A percentile compares a stretch with the other conserved stretches of the same genome.
Evolutionary conservation across 2,888 invertebrate genomes (phyloP).

Genomic region (Anodontia alba): DNA sequence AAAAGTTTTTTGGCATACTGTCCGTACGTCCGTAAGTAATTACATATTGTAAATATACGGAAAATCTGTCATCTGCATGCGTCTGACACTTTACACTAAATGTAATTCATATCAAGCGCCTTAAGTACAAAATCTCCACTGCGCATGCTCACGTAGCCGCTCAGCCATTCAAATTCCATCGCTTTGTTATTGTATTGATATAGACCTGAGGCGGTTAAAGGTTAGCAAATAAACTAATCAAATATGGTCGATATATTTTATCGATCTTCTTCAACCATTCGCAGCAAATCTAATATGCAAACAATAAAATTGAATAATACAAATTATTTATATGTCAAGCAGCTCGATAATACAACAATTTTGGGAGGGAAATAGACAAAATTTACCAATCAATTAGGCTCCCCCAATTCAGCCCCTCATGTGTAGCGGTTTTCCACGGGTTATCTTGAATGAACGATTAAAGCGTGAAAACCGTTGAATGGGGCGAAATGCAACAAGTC

Average conservation of each 20-base stretch:
- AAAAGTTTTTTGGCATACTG: constrained; percentile 60
- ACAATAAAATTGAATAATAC: constrained; percentile 6
- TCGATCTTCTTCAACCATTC: constrained; percentile 2
- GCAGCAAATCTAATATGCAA: constrained; percentile 5
- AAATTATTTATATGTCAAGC: neutral
- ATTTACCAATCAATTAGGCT: neutral
- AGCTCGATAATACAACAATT: neutral
- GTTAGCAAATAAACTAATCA: constrained; percentile 37
- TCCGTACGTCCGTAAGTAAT: constrained; percentile 38
- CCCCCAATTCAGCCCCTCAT: neutral
- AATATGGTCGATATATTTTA: constrained; percentile 18
- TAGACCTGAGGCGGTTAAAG: constrained; percentile 35
- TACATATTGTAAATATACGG: neutral
- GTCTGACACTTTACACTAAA: constrained; percentile 18
- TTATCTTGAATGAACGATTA: constrained; percentile 1
- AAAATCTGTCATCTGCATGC: neutral
- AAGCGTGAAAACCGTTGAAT: constrained; percentile 37
- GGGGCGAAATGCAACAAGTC: constrained; percentile 37
- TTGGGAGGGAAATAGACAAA: neutral
- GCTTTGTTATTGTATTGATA: constrained; percentile 62
- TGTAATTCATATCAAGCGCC: constrained; percentile 60
- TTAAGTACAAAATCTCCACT: constrained; percentile 18
- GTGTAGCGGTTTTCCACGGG: constrained; percentile 11
- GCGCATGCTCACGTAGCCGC: constrained; percentile 57
- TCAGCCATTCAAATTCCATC: constrained; percentile 61